Evolutionary conservation across 2,113 vertebrate genomes (phyloP).

Genomic region (Caracal caracal): DNA sequence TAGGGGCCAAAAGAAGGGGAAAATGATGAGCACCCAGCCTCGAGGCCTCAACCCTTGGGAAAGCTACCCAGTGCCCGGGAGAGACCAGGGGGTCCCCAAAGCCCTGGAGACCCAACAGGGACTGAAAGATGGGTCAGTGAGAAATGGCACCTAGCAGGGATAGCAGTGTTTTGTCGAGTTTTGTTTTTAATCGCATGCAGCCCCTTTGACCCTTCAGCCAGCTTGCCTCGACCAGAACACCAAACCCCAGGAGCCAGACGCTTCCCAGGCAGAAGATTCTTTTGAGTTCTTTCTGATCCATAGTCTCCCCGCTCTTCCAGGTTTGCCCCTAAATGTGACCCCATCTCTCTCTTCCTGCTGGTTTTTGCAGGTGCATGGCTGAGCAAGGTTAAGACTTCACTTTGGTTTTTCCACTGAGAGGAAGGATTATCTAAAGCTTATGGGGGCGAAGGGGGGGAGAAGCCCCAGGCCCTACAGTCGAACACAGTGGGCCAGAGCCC

Average conservation of each 20-base stretch:
- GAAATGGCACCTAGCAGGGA: neutral
- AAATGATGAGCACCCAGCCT: neutral
- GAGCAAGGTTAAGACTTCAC: neutral
- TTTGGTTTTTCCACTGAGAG: neutral
- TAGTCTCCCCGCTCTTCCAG: neutral
- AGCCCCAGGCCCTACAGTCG: neutral
- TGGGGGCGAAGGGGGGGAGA: neutral
- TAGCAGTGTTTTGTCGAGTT: neutral
- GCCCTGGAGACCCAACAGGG: neutral
- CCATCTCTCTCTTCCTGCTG: neutral
- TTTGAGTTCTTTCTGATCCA: neutral
- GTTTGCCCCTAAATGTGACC: neutral
- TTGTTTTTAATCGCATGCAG: neutral
- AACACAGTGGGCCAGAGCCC: neutral
- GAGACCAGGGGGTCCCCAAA: neutral
- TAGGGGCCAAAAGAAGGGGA: neutral
- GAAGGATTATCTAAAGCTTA: neutral
- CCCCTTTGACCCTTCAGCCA: neutral
- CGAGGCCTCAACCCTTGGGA: neutral
- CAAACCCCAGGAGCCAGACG: neutral
- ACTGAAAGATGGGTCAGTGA: neutral
- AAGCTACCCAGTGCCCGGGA: neutral
- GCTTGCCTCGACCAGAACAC: neutral
- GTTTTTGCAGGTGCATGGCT: conserved; percentile 66
- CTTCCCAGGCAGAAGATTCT: neutral